phyloP scores from a whole-genome alignment of 2,113 vertebrate genomes.

The Dolichallabes microphthalmus region DNA sequence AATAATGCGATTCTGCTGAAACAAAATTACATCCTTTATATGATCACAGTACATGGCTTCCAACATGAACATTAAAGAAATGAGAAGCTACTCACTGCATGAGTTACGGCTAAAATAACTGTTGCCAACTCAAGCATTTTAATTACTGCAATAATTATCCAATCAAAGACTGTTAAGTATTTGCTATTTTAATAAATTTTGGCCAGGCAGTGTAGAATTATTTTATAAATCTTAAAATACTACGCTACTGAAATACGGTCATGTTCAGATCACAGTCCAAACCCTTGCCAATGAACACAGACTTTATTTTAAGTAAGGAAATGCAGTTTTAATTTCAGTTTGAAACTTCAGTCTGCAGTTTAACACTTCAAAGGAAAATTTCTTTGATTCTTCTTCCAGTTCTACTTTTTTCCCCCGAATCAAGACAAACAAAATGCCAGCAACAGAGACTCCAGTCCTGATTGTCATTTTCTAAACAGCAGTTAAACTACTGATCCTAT shows the following conservation, averaged over 20 bases:
- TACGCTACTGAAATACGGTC: neutral
- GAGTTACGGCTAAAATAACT: too few relatives aligned
- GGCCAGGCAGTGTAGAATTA: neutral
- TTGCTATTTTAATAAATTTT: too few relatives aligned
- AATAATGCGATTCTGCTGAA: too few relatives aligned
- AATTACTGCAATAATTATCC: too few relatives aligned
- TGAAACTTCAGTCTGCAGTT: constrained; percentile 61
- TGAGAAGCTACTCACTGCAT: too few relatives aligned
- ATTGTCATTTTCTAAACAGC: constrained; percentile 67
- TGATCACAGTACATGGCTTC: too few relatives aligned
- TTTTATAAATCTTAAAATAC: neutral
- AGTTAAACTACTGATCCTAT: constrained; percentile 41
- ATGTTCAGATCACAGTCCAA: neutral
- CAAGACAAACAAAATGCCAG: neutral
- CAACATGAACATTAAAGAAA: too few relatives aligned
- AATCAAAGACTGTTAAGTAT: too few relatives aligned
- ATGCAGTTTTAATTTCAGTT: constrained; percentile 69
- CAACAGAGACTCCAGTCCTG: constrained; percentile 51
- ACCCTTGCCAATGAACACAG: neutral
- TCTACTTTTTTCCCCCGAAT: neutral
- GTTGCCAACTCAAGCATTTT: too few relatives aligned
- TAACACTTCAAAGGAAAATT: constrained; percentile 52
- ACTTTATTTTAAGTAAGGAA: constrained; percentile 60
- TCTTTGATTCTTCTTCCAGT: constrained; percentile 40
- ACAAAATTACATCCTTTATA: too few relatives aligned